A percentile compares a stretch with the other conserved stretches of the same genome.
phyloP scores from a whole-genome alignment of 2,888 invertebrate species.

The Amblyteles armatorius region DNA sequence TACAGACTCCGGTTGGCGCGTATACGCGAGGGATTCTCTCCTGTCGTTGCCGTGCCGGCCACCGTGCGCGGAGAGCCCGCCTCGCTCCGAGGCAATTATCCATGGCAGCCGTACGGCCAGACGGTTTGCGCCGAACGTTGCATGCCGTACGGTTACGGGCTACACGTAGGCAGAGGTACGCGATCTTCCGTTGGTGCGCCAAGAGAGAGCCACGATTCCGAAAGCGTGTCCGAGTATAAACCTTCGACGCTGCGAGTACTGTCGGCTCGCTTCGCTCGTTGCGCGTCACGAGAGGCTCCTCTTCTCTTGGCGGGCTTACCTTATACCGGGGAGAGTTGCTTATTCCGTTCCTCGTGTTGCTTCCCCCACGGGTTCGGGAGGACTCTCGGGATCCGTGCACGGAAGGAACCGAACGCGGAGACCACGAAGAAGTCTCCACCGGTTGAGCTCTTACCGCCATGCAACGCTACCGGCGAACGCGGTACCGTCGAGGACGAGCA shows the following conservation, averaged over 20 bases:
- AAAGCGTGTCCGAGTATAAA: constrained; percentile 65
- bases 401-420: constrained; percentile 31
- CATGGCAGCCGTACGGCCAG: constrained; percentile 51
- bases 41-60: constrained; percentile 7
- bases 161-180: constrained; percentile 36
- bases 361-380: constrained; percentile 21
- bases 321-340: constrained; percentile 51
- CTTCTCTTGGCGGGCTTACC: constrained; percentile 18
- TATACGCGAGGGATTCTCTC: background rate
- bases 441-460: constrained; percentile 32
- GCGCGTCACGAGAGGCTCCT: constrained; percentile 40
- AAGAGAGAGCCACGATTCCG: constrained; percentile 45
- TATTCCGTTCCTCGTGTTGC: constrained; percentile 56
- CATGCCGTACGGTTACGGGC: constrained; percentile 38
- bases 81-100: constrained; percentile 63
- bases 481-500: constrained; percentile 53
- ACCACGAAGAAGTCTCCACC: constrained; percentile 41
- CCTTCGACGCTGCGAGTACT: constrained; percentile 50
- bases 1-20: constrained; percentile 25
- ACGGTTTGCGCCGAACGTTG: constrained; percentile 32
- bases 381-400: constrained; percentile 39
- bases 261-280: constrained; percentile 52
- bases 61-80: constrained; percentile 15
- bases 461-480: constrained; percentile 42
- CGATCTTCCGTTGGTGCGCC: constrained; percentile 31